Evolutionary conservation across 1,140 invertebrate genomes (phyloP).

Genomic region (Dendrolimus kikuchii): DNA sequence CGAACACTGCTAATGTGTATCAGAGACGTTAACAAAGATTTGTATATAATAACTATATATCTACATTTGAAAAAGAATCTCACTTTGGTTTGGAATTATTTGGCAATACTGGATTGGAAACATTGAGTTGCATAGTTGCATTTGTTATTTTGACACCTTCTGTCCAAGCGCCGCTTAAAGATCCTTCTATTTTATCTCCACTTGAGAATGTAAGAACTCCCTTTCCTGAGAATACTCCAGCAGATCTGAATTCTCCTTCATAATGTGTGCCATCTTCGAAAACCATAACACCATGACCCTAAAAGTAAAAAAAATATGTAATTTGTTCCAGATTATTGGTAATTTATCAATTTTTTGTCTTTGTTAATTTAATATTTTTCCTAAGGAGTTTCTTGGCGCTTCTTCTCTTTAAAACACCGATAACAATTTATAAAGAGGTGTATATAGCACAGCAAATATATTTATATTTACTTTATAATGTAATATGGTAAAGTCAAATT

Average conservation of each 20-base stretch:
- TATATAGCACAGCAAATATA: too few relatives aligned
- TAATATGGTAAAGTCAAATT: too few relatives aligned
- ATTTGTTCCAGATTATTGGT: not conserved
- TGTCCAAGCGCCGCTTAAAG: slow-evolving; percentile 83
- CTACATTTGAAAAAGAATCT: slow-evolving; percentile 23
- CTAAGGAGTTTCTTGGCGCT: too few relatives aligned
- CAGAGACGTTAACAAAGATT: too few relatives aligned
- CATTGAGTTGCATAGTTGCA: slow-evolving; percentile 81
- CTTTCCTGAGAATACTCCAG: slow-evolving; percentile 84
- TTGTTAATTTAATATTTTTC: too few relatives aligned
- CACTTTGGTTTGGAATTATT: slow-evolving; percentile 75
- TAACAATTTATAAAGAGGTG: too few relatives aligned
- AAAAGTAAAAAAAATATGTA: slow-evolving; percentile 9
- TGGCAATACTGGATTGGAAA: slow-evolving; percentile 69
- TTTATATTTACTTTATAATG: too few relatives aligned
- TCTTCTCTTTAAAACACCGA: too few relatives aligned
- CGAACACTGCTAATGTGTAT: too few relatives aligned
- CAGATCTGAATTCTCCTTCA: slow-evolving; percentile 88
- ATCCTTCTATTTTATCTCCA: slow-evolving; percentile 82
- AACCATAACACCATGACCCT: slow-evolving; percentile 89
- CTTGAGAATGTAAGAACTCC: slow-evolving; percentile 84
- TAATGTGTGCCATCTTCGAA: slow-evolving; percentile 92
- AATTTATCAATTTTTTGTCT: not conserved
- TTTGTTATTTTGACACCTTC: slow-evolving; percentile 86
- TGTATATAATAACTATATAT: too few relatives aligned